Evolutionary conservation across 30 jellyfish, hydroid and myxozoan species (phyloP).

Genomic region (Hydractinia echinata): DNA sequence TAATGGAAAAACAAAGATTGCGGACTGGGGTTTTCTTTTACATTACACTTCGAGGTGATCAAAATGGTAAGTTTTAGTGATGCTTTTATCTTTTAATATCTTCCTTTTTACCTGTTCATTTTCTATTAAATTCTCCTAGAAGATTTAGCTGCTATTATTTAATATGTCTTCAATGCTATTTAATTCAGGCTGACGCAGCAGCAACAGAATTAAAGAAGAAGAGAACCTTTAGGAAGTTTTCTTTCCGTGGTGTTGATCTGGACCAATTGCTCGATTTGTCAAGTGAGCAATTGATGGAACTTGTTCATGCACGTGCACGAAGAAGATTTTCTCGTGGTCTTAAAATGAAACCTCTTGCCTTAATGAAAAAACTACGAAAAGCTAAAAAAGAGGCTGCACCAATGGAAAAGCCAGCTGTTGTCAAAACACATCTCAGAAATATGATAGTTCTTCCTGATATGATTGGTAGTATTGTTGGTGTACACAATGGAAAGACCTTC

Average conservation of each 20-base stretch:
- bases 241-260: constrained; percentile 93
- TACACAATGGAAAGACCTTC: constrained; percentile 93
- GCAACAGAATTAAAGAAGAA: constrained; percentile 83
- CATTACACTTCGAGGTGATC: background rate
- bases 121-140: too few relatives aligned
- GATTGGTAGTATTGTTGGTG: constrained; percentile 99
- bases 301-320: constrained; percentile 95
- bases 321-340: constrained; percentile 87
- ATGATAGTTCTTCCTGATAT: constrained; percentile 96
- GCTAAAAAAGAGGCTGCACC: constrained; percentile 99
- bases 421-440: constrained; percentile 89
- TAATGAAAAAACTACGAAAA: constrained; percentile 80
- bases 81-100: background rate
- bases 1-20: background rate
- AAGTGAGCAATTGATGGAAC: constrained; percentile 79
- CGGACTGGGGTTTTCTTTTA: background rate
- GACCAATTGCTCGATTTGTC: constrained; percentile 88
- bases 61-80: background rate
- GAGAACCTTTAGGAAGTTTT: constrained; percentile 92
- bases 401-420: constrained; percentile 96
- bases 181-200: constrained; percentile 60
- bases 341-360: constrained; percentile 79
- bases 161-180: background rate
- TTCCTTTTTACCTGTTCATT: background rate
- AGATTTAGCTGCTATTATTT: background rate